Base-by-base conservation (phyloP, 2,888 invertebrate genomes). In the Steinernema carpocapsae region DNA sequence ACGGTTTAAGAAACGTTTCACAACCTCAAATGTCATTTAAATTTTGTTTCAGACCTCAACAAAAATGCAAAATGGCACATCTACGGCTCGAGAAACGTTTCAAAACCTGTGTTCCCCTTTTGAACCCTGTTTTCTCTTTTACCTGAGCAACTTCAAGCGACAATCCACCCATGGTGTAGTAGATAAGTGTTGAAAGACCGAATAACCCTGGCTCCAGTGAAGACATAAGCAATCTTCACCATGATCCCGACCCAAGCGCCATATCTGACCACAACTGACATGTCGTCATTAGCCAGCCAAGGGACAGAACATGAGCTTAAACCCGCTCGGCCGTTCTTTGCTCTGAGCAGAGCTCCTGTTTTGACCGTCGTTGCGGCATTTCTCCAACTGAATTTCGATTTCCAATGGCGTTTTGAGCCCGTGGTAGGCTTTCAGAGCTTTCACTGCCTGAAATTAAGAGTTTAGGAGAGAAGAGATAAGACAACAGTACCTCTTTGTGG, bases 161-260 rank as follows among this genome's bases (percentile, higher is more conserved):
- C 7, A 37, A 37, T 3, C 70, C 70, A 19, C 37, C 70, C 70
- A 70, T 70, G 3, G 17, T 10, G 42, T 70, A n/a, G 42, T 42
- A 43, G 43, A 70, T 43, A n/a, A 22, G 70, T 70, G 22, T 43
- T 43, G 43, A 70, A 70, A 3, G 70, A 37, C 2, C 70, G 70
- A 22, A 70, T 42, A 3, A 70, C 43, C 14, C 70, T 4, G 2
- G 70, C 43, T 7, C 70, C 70, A 7, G 70, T 70, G 43, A 70
- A 70, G 17, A 70, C 70, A n/a, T 42, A 70, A 19, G 70, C 70
- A n/a, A 43, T 71, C 43, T 71, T 71, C 14, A 71, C 71, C 71
- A 43, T 71, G 45, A 43, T 26, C 42, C 71, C 71, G 22, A 71
- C 29, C 71, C 71, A 71, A 7, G 71, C 71, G 22, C 71, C 43